Evolutionary conservation across 2,113 vertebrate genomes (phyloP).

Genomic region (Meles meles): DNA sequence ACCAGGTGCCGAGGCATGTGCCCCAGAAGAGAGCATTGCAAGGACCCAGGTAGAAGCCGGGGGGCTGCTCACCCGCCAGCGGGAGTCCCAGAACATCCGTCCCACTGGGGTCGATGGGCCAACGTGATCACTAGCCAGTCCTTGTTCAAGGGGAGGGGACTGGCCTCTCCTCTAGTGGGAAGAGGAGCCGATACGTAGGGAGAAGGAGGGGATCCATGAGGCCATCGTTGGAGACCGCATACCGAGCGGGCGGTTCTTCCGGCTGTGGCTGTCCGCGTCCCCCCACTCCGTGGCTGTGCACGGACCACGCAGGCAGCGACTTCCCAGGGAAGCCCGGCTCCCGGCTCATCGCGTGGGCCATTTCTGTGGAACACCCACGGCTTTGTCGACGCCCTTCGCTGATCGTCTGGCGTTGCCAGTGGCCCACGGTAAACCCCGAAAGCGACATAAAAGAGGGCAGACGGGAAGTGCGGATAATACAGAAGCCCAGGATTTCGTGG

Average conservation of each 20-base stretch:
- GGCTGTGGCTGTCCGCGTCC: fast-evolving
- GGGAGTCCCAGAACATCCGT: fast-evolving
- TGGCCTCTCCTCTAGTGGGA: fast-evolving
- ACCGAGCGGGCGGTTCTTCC: fast-evolving
- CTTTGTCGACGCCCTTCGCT: fast-evolving
- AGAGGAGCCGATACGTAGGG: too few species aligned
- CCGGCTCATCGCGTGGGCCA: fast-evolving
- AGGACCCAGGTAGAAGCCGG: not conserved
- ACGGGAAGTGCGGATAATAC: fast-evolving
- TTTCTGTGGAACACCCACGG: fast-evolving
- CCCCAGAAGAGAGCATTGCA: not conserved
- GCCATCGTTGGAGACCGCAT: fast-evolving
- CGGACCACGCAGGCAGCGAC: fast-evolving
- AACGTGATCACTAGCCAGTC: not conserved
- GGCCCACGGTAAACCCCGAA: too few species aligned
- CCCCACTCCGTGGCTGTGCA: fast-evolving
- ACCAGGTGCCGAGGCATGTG: not conserved
- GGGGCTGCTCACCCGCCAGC: too few species aligned
- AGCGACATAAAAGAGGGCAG: fast-evolving
- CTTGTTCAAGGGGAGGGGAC: not conserved
- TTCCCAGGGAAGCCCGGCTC: fast-evolving
- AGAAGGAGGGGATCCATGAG: fast-evolving
- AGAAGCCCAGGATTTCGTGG: not conserved
- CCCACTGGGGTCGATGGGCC: fast-evolving
- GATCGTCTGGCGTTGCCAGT: not conserved